phyloP scores from a whole-genome alignment of 2,113 vertebrate species.

The Tringa solitaria region DNA sequence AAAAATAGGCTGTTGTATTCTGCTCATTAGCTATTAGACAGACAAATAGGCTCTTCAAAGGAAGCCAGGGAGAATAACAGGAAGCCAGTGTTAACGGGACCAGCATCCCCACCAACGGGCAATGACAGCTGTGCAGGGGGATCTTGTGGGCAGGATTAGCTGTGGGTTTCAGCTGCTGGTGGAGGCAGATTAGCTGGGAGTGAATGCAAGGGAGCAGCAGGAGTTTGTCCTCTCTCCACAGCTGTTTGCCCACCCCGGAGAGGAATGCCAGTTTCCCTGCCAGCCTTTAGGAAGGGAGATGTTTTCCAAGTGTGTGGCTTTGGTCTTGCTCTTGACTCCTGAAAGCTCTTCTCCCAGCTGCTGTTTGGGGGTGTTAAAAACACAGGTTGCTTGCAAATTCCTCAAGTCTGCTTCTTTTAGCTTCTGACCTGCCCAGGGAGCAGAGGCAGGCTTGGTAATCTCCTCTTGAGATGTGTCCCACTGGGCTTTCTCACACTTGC shows the following conservation, averaged over 20 bases:
- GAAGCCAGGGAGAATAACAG: slow-evolving; percentile 69
- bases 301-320: not conserved
- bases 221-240: not conserved
- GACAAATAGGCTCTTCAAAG: slow-evolving; percentile 57
- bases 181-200: not conserved
- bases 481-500: not conserved
- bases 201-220: not conserved
- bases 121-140: slow-evolving; percentile 14
- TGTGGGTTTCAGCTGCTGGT: not conserved
- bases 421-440: not conserved
- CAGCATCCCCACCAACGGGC: not conserved
- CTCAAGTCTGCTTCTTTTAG: not conserved
- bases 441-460: not conserved
- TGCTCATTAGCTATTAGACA: slow-evolving; percentile 34
- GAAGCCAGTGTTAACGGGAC: slow-evolving; percentile 28
- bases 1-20: slow-evolving; percentile 50
- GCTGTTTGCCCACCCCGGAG: slow-evolving; percentile 40
- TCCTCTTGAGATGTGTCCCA: not conserved
- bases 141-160: slow-evolving; percentile 11
- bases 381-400: not conserved
- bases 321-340: not conserved
- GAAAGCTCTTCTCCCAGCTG: not conserved
- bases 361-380: not conserved
- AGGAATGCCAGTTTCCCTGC: not conserved
- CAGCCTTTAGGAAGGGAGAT: not conserved